These are phyloP conservation scores for Alectura lathami DNA, from an alignment of 2,113 vertebrate genomes.

Conservation along the genomic window DNA sequence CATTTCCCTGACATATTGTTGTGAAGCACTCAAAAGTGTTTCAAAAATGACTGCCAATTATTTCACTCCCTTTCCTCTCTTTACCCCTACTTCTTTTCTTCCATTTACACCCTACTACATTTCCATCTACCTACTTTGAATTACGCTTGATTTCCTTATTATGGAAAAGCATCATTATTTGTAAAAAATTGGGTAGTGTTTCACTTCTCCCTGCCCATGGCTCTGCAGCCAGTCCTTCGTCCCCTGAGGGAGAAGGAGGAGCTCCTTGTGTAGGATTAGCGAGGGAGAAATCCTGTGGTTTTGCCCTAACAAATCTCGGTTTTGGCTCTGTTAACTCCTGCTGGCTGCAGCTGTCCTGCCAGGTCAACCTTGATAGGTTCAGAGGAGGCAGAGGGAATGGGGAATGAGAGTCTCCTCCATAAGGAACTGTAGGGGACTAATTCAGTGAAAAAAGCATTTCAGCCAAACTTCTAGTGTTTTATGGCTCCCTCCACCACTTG, in stretches of 20 bases:
- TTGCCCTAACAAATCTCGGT: neutral
- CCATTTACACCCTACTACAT: neutral
- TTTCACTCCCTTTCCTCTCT: neutral
- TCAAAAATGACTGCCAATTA: neutral
- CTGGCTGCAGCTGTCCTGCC: conserved; percentile 48
- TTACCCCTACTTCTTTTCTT: neutral
- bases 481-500: neutral
- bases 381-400: neutral
- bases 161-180: neutral
- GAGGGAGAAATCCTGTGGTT: neutral
- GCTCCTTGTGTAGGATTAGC: neutral
- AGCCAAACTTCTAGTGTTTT: neutral
- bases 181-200: accelerated
- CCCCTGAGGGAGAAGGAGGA: neutral
- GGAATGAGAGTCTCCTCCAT: neutral
- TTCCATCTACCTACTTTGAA: neutral
- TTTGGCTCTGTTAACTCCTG: neutral
- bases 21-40: neutral
- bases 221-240: neutral
- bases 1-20: neutral
- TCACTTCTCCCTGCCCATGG: neutral
- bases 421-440: neutral
- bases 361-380: neutral
- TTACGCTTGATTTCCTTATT: neutral
- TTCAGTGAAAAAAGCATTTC: neutral